phyloP scores from a whole-genome alignment of 2,888 invertebrate species.

The Machimus rusticus region DNA sequence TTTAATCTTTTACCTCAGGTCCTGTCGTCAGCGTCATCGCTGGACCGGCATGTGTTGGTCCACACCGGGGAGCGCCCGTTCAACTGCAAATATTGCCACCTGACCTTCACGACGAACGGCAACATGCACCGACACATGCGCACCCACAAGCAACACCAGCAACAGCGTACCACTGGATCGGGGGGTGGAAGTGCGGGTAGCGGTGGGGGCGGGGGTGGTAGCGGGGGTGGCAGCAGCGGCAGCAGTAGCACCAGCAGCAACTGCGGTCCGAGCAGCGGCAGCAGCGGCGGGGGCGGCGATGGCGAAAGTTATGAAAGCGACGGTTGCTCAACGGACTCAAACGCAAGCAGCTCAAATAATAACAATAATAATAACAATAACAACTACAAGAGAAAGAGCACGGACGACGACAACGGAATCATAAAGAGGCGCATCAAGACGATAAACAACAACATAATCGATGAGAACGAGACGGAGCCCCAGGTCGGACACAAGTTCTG shows the following conservation, averaged over 20 bases:
- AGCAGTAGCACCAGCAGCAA: slow-evolving; percentile 45
- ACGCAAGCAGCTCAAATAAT: slow-evolving; percentile 59
- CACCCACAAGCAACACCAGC: slow-evolving; percentile 69
- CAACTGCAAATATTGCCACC: slow-evolving; percentile 78
- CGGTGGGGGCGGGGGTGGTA: slow-evolving; percentile 45
- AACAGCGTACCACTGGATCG: slow-evolving; percentile 54
- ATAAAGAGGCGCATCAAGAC: slow-evolving; percentile 57
- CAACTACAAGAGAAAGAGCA: slow-evolving; percentile 56
- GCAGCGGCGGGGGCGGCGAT: slow-evolving; percentile 49
- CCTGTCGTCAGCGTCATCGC: slow-evolving; percentile 78
- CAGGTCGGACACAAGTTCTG: slow-evolving; percentile 55
- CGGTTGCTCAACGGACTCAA: slow-evolving; percentile 65
- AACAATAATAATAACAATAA: slow-evolving; percentile 60
- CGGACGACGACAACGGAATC: slow-evolving; percentile 53
- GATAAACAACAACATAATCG: slow-evolving; percentile 54
- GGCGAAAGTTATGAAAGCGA: slow-evolving; percentile 70
- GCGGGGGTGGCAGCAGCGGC: slow-evolving; percentile 41
- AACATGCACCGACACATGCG: slow-evolving; percentile 86
- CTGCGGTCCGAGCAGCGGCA: slow-evolving; percentile 49
- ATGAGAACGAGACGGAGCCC: slow-evolving; percentile 45
- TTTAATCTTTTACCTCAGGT: slow-evolving; percentile 61
- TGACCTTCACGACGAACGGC: slow-evolving; percentile 85
- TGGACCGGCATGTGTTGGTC: slow-evolving; percentile 81
- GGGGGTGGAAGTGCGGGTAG: slow-evolving; percentile 51
- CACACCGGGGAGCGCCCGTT: slow-evolving; percentile 84